phyloP scores from a whole-genome alignment of 2,797 vertebrate genomes.

The Platalea minor region DNA sequence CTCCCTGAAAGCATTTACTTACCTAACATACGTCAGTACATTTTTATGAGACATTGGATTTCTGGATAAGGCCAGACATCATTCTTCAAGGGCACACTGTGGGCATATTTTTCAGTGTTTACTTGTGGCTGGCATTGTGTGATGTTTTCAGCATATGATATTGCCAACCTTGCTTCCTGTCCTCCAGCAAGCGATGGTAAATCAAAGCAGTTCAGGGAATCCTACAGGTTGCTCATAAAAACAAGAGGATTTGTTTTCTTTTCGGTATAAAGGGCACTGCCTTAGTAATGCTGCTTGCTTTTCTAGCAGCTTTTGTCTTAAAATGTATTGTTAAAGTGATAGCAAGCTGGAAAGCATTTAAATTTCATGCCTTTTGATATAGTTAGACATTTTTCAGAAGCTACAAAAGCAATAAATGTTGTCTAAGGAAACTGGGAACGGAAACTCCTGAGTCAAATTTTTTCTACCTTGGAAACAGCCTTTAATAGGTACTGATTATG shows the following conservation, averaged over 20 bases:
- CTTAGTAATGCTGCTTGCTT: neutral
- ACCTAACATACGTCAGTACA: neutral
- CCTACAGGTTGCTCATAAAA: conserved; percentile 52
- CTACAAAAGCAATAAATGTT: neutral
- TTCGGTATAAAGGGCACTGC: neutral
- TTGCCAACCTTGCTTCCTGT: conserved; percentile 8
- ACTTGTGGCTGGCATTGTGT: neutral
- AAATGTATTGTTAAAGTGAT: neutral
- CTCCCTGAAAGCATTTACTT: neutral
- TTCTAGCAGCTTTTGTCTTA: conserved; percentile 10
- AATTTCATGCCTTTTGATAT: neutral
- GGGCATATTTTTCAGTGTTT: neutral
- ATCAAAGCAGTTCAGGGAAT: conserved; percentile 27
- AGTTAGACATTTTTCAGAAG: neutral
- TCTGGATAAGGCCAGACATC: neutral
- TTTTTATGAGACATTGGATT: neutral
- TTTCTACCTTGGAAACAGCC: neutral
- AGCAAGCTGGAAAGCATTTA: conserved; percentile 2
- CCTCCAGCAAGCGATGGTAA: neutral
- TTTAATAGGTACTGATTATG: neutral
- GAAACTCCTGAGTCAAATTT: neutral
- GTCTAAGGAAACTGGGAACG: neutral
- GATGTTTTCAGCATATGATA: neutral
- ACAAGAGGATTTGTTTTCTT: neutral
- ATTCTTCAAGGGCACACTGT: neutral